Percentiles rank a stretch among this genome's conserved stretches.
phyloP scores from a whole-genome alignment of 2,797 vertebrate species.

The Zenarchopterus dispar region DNA sequence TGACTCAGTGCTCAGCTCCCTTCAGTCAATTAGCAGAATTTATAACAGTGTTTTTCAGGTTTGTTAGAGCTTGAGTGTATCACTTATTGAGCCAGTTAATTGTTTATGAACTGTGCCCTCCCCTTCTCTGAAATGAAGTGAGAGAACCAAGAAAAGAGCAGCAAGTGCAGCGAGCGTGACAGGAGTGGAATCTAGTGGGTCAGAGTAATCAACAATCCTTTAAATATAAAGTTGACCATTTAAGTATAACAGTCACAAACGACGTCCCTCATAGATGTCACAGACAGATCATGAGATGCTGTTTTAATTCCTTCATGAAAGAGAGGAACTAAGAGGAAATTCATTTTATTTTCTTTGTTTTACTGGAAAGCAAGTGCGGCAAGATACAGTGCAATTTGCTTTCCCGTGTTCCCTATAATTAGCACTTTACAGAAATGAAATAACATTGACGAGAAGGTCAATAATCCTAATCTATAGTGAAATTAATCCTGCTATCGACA shows the following conservation, averaged over 20 bases:
- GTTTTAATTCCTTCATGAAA: conserved; percentile 48
- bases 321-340: conserved; percentile 68
- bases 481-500: conserved; percentile 87
- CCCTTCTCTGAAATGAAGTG: conserved; percentile 64
- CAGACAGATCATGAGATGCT: conserved; percentile 38
- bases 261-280: conserved; percentile 24
- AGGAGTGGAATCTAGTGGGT: conserved; percentile 59
- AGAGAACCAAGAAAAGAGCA: conserved; percentile 60
- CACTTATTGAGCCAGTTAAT: conserved; percentile 81
- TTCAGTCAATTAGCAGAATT: conserved; percentile 77
- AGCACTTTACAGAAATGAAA: conserved; percentile 87
- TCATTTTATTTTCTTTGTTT: conserved; percentile 78
- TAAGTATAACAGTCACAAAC: conserved; percentile 30
- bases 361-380: conserved; percentile 82
- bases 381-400: conserved; percentile 86
- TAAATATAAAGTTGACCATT: conserved; percentile 53
- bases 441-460: conserved; percentile 85
- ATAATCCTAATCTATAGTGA: conserved; percentile 87
- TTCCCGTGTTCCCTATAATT: conserved; percentile 83
- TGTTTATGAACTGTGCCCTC: conserved; percentile 79
- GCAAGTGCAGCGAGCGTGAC: conserved; percentile 43
- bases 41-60: conserved; percentile 78
- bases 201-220: conserved; percentile 58
- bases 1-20: conserved; percentile 62
- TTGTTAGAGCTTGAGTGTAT: conserved; percentile 79